Conservation (phyloP, 2,113 vertebrate species). For the Sphyrna mokarran region DNA sequence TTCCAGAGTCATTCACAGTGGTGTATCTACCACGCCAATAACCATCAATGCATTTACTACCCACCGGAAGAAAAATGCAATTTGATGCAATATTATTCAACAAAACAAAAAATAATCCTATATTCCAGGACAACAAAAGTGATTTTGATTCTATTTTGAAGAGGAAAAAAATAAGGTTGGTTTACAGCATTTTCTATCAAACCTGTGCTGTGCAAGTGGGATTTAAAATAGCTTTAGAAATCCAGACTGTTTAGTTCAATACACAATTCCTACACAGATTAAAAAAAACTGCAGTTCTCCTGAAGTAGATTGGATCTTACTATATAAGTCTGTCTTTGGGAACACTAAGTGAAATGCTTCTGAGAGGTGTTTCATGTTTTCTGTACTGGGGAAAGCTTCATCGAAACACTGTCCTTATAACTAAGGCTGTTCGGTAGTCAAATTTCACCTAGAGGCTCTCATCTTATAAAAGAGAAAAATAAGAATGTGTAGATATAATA, state of each 20-base stretch:
- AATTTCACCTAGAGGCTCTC: background rate
- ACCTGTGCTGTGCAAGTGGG: background rate
- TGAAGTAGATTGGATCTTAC: background rate
- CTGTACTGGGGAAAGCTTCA: background rate
- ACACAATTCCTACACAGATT: background rate
- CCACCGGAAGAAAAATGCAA: background rate
- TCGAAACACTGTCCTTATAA: background rate
- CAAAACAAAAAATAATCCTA: background rate
- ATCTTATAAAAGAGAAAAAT: background rate
- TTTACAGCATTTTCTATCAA: background rate
- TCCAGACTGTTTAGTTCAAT: background rate
- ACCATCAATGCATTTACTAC: no score
- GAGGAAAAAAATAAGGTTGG: background rate
- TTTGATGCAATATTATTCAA: background rate
- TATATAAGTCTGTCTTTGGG: background rate
- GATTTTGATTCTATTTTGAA: background rate
- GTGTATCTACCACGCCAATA: background rate
- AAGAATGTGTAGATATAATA: background rate
- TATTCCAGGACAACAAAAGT: background rate
- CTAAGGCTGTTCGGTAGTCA: background rate
- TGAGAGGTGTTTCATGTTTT: background rate
- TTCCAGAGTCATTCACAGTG: background rate
- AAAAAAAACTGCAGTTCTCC: background rate
- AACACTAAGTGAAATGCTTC: background rate
- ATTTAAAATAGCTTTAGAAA: conserved; percentile 6